Evolutionary conservation across 2,888 invertebrate genomes (phyloP).

Genomic region (Epirrhoe tristata): DNA sequence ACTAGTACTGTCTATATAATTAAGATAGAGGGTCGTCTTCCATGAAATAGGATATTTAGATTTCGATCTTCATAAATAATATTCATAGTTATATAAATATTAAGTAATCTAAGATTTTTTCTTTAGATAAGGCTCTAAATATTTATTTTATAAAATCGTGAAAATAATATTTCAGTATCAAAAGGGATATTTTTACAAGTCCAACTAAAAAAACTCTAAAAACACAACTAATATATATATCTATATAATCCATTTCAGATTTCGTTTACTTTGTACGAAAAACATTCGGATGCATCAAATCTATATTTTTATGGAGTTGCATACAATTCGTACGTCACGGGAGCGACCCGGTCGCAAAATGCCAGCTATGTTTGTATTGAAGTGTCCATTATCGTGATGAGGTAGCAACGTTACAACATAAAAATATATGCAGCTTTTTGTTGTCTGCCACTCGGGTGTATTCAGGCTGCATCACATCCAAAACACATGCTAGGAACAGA

Average conservation of each 20-base stretch:
- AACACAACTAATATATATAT: not conserved
- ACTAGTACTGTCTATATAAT: not conserved
- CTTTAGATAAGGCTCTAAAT: not conserved
- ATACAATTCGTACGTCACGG: conserved; percentile 32
- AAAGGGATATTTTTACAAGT: not conserved
- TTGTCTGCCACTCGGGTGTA: conserved; percentile 24
- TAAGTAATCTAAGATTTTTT: not conserved
- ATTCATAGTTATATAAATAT: not conserved
- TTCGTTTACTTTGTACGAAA: conserved; percentile 20
- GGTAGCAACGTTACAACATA: conserved; percentile 54
- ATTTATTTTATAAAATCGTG: no score
- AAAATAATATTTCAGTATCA: not conserved
- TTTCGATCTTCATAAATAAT: not conserved
- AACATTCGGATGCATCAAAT: conserved; percentile 29
- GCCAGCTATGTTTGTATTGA: conserved; percentile 60
- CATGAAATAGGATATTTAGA: not conserved
- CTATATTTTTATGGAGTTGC: conserved; percentile 21
- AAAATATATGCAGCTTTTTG: conserved; percentile 48
- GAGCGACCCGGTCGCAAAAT: conserved; percentile 51
- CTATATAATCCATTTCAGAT: conserved; percentile 8
- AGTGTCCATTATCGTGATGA: conserved; percentile 74
- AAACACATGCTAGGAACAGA: not conserved
- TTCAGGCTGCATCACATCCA: not conserved
- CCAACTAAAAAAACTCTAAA: not conserved
- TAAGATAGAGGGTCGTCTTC: conserved; percentile 4